A percentile compares a stretch with the other conserved stretches of the same genome.
Conservation (phyloP, 2,888 invertebrate genomes). For the Octodonta nipae region DNA sequence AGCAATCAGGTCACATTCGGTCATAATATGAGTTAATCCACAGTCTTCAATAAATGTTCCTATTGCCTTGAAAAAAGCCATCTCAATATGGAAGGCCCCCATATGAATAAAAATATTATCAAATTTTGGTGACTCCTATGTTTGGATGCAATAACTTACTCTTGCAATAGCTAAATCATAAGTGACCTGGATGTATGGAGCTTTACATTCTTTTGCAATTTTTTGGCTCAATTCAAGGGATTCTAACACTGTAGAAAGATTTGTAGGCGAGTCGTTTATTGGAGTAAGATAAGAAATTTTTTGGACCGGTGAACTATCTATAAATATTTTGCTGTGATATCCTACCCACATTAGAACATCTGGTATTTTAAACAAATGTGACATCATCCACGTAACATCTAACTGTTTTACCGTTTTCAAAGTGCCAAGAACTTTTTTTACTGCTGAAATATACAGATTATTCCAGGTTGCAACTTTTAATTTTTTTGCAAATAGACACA, state of each 20-base stretch:
- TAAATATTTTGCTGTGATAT: constrained; percentile 18
- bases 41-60: constrained; percentile 14
- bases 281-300: constrained; percentile 21
- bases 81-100: constrained; percentile 11
- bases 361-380: constrained; percentile 6
- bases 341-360: constrained; percentile 20
- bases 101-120: constrained; percentile 10
- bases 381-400: constrained; percentile 5
- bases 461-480: too few species aligned
- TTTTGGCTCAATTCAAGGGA: constrained; percentile 17
- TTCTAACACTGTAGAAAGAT: constrained; percentile 16
- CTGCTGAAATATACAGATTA: too few species aligned
- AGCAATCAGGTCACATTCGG: constrained; percentile 17
- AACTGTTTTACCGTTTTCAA: too few species aligned
- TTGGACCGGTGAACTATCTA: constrained; percentile 16
- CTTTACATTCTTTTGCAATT: constrained; percentile 15
- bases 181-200: constrained; percentile 19
- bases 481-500: too few species aligned
- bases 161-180: constrained; percentile 24
- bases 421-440: too few species aligned
- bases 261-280: constrained; percentile 22
- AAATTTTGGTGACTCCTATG: not conserved
- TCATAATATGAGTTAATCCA: constrained; percentile 16
- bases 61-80: constrained; percentile 16
- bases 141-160: constrained; percentile 17